Conservation (phyloP, 1,140 invertebrate species). For the Oedothorax gibbosus region DNA sequence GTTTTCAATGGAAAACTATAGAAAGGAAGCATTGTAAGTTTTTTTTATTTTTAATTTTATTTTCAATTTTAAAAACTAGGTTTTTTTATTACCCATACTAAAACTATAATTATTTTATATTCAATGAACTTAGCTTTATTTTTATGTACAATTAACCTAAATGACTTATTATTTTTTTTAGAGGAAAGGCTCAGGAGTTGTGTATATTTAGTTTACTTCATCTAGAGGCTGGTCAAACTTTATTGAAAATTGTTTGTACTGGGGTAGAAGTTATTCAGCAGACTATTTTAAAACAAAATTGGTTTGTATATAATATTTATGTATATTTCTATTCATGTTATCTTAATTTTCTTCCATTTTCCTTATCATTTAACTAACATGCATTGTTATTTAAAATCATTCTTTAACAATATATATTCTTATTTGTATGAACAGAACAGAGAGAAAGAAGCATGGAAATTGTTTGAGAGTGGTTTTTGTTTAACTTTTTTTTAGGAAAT, state of each 20-base stretch:
- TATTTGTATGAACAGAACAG: too few species aligned
- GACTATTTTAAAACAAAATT: constrained; percentile 67
- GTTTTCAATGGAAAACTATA: constrained; percentile 62
- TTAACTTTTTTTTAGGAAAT: too few species aligned
- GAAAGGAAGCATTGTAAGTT: constrained; percentile 36
- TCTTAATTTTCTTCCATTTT: background rate
- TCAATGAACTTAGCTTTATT: too few species aligned
- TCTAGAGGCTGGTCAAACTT: constrained; percentile 67
- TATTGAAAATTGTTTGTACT: constrained; percentile 68
- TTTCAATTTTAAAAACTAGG: background rate
- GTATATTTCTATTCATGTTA: background rate
- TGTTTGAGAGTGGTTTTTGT: too few species aligned
- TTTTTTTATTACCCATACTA: background rate
- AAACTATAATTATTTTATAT: background rate
- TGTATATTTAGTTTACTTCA: constrained; percentile 68
- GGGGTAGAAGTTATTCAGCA: constrained; percentile 68
- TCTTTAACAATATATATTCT: background rate
- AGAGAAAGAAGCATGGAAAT: too few species aligned
- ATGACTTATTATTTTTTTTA: constrained; percentile 35
- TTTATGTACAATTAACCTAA: background rate
- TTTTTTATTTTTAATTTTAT: background rate
- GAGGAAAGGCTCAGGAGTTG: constrained; percentile 65
- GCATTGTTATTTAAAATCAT: background rate
- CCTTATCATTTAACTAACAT: background rate
- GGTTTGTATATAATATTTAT: constrained; percentile 63